Evolutionary conservation across 2,888 invertebrate genomes (phyloP), one percentile per base, ranked within the genome.

Genomic region (Amphipoea lucens): DNA sequence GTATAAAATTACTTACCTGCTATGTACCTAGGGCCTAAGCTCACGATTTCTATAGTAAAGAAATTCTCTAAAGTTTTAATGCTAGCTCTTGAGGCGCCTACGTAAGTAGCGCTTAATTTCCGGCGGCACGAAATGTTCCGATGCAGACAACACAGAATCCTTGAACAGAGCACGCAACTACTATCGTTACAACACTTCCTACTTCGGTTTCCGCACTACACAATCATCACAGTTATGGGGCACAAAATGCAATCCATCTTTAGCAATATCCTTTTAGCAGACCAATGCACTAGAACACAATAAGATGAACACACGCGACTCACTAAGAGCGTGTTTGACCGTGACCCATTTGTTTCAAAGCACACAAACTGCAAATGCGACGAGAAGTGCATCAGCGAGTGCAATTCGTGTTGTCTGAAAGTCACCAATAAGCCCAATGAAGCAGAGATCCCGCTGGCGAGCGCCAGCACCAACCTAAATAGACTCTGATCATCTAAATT

Each of bases 401-500:
- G 96, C 97, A 97, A 96, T 96, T 96, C 96, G 97, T 97, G 96
- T 92, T 96, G 96, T 94, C 96, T 96, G 96, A 97, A 96, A 97
- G 96, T 97, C 96, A 96, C 97, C 97, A 97, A 97, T 97, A 96
- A 97, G 95, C 96, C 97, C 97, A 97, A 97, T 97, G 97, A 97
- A 96, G 96, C 95, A 96, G 96, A 95, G 96, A 96, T 96, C 96
- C 96, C 96, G 95, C 93, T 95, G 96, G 94, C 96, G 96, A 96
- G 95, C 94, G 96, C 96, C 96, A 96, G 96, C 96, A 96, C 96
- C 96, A 96, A 96, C 96, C 97, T 96, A 96, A 97, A 97, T 97
- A 97, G 97, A 97, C 96, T 97, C 96, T 97, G 97, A 97, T 97
- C 97, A 96, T 97, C 96, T 97, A 96, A 97, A 97, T 97, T 97